phyloP scores from a whole-genome alignment of 2,797 vertebrate species.

The Scolopax bukidnonensis region DNA sequence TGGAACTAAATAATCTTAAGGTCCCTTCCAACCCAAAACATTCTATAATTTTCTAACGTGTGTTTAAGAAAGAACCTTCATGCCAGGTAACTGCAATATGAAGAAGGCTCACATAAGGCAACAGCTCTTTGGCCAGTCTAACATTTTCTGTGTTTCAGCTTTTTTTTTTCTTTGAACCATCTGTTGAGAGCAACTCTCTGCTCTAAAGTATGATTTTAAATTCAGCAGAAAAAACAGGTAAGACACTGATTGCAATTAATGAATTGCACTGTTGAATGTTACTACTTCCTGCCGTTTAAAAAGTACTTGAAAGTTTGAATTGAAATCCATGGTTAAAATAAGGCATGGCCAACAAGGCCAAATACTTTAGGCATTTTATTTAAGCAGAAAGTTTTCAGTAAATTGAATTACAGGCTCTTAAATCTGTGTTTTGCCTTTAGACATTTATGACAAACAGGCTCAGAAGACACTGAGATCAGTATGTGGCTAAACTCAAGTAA shows the following conservation, averaged over 20 bases:
- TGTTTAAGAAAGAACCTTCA: background rate
- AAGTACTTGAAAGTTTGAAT: background rate
- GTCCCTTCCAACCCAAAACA: background rate
- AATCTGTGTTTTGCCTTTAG: background rate
- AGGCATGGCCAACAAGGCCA: background rate
- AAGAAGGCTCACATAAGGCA: background rate
- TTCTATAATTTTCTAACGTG: background rate
- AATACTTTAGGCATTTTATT: background rate
- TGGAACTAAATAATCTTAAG: background rate
- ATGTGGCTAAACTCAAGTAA: background rate
- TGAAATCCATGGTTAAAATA: background rate
- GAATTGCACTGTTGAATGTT: background rate
- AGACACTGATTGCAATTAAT: background rate
- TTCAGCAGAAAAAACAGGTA: background rate
- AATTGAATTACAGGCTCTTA: background rate
- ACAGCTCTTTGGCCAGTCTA: background rate
- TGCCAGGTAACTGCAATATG: background rate
- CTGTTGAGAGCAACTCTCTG: background rate
- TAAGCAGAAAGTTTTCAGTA: background rate
- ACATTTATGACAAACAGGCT: background rate
- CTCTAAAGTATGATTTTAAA: background rate
- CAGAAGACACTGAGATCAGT: background rate
- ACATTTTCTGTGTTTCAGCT: background rate
- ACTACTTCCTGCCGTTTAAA: background rate
- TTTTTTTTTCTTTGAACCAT: background rate